Evolutionary conservation across 1,140 invertebrate genomes (phyloP), one percentile per base, ranked within the genome.

Genomic region (Calephelis nemesis): DNA sequence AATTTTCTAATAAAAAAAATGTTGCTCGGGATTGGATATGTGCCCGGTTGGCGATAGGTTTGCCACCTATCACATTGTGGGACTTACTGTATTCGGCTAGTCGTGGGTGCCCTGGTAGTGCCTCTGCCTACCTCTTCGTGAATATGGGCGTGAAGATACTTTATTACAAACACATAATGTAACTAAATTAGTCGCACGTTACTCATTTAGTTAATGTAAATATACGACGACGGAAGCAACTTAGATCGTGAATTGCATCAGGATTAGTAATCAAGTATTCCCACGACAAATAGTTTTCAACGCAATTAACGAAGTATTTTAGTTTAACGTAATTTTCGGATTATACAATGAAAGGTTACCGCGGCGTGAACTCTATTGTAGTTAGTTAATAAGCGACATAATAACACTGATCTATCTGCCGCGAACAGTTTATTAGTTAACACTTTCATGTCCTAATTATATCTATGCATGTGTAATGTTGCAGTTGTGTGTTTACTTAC

Each of bases 131-230:
- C 15, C 15, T 42, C 42, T 42, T 42, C 42, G 11, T 58, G 11
- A 10, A 58, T 19, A 58, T 58, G 12, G 30, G 39, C 9, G 30
- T 58, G 30, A 58, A 30, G 30, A 12, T 10, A 12, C 39, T 30
- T 39, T 60, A 60, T 60, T 62, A 58, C 49, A 15, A 58, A 52
- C 47, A 60, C 45, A 13, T 63, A 72, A 42, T 65, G 42, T 45
- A 62, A 69, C 47, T 47, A 63, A n/a, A 67, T 74, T 74, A 74
- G 70, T 74, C 73, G 68, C 50, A 62, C 65, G 73, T 74, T 72
- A 72, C 70, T 69, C 73, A 74, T 74, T 72, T 67, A 72, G 52
- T 63, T 69, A 67, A 70, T 72, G 71, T 72, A 66, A 69, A 74
- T 74, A 65, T 65, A 50, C 45, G 48, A 5, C 40, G 62, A 70